A percentile compares a stretch with the other conserved stretches of the same genome.
Evolutionary conservation across 2,113 vertebrate species (phyloP).

Genomic region (Sphaerodactylus townsendi): DNA sequence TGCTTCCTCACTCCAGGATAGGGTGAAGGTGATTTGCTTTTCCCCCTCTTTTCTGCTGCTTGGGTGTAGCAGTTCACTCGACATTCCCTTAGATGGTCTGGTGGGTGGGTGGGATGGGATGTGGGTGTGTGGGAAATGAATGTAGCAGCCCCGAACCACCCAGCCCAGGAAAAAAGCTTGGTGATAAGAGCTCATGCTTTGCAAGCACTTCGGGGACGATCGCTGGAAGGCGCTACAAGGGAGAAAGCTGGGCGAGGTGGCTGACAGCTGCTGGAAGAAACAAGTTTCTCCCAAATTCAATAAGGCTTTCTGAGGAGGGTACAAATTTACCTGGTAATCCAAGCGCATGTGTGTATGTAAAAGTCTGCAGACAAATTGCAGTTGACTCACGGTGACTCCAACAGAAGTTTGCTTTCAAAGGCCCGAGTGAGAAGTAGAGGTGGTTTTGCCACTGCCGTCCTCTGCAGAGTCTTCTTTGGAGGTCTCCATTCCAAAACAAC

Average conservation of each 20-base stretch:
- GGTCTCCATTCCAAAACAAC: no score
- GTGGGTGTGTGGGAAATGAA: not conserved
- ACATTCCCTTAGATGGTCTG: slow-evolving; percentile 24
- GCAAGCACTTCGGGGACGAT: not conserved
- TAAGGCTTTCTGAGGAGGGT: no score
- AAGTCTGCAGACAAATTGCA: no score
- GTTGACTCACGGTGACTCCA: no score
- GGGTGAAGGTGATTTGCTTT: not conserved
- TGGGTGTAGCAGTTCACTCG: not conserved
- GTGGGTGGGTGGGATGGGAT: not conserved
- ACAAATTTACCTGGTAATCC: no score
- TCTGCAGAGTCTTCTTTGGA: no score
- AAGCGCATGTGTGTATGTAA: no score
- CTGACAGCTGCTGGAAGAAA: not conserved
- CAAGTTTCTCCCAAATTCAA: no score
- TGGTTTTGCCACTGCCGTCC: no score
- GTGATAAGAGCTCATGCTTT: not conserved
- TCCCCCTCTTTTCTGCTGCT: no score
- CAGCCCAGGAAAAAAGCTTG: not conserved
- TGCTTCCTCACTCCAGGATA: not conserved
- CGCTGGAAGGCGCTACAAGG: not conserved
- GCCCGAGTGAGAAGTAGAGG: no score
- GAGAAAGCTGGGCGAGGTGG: not conserved
- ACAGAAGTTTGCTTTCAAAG: no score
- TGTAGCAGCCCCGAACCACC: not conserved